Evolutionary conservation across 2,888 invertebrate species (phyloP), one percentile per base, ranked within the genome.

Genomic region (Busseola fusca): DNA sequence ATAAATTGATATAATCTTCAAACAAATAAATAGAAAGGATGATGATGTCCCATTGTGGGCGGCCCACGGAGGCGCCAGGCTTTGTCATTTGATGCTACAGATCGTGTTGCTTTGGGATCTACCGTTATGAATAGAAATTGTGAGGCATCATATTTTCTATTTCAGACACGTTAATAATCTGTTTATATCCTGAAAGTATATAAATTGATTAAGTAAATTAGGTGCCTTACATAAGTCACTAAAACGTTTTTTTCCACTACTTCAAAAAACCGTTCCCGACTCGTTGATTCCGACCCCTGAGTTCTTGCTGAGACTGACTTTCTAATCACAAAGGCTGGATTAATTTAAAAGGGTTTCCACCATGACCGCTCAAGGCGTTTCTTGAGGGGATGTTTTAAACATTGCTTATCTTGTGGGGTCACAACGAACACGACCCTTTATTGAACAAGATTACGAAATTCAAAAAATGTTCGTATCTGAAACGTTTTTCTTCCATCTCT

Each of bases 81-180:
- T 88, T 90, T 92, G 93, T 93, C 90, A 94, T 88, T 86, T 85
- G 92, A 93, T 88, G 88, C 91, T 87, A 85, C 86, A 86, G 88
- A 90, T 91, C 89, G 82, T 82, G 87, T 91, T 88, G 87, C 89
- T 72, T 78, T 78, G 78, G 65, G 68, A 73, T 85, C 77, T 82
- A 87, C 87, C 87, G 87, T 89, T 91, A 87, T 88, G 88, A 90
- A 92, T 88, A 83, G 78, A 83, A 76, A 78, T 76, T 76, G 75
- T 79, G 50, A 65, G 72, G 72, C 64, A 78, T 78, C 64, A 64
- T 71, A 59, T 76, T 78, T 72, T 72, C 58, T 69, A 69, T 82
- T 72, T 54, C 14, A 60, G n/a, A 9, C n/a, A 6, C 48, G 50
- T 76, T 67, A 57, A 77, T 57, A 64, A 67, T 69, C 50, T 65